Evolutionary conservation across 1,140 invertebrate genomes (phyloP).

Genomic region (Ctenoplectra terminalis): DNA sequence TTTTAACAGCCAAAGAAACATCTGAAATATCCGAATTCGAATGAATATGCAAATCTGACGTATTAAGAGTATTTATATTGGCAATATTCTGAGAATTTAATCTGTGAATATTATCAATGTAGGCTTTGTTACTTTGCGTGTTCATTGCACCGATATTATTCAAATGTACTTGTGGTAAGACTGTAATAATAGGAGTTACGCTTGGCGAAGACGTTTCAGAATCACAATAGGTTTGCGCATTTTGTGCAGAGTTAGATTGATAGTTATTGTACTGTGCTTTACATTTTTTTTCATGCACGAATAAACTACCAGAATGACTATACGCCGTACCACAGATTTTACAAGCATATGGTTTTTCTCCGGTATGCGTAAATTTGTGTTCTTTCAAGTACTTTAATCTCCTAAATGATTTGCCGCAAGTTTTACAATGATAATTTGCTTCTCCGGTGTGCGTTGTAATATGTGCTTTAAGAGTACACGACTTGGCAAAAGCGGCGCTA

Average conservation of each 20-base stretch:
- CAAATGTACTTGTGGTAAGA: constrained; percentile 60
- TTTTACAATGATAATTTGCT: constrained; percentile 80
- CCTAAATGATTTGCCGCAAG: constrained; percentile 84
- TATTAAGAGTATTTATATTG: constrained; percentile 26
- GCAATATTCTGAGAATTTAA: constrained; percentile 38
- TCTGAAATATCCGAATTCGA: constrained; percentile 60
- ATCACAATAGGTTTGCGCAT: constrained; percentile 61
- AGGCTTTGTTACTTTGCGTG: constrained; percentile 64
- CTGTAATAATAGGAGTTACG: constrained; percentile 56
- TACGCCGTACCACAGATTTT: constrained; percentile 85
- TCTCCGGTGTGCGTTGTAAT: constrained; percentile 80
- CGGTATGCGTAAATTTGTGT: constrained; percentile 87
- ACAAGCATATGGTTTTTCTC: constrained; percentile 90
- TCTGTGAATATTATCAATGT: constrained; percentile 65
- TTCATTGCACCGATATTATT: constrained; percentile 50
- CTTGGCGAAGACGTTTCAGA: constrained; percentile 47
- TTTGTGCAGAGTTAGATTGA: constrained; percentile 58
- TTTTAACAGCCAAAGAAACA: constrained; percentile 60
- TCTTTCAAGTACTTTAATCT: constrained; percentile 84
- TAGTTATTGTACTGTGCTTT: constrained; percentile 73
- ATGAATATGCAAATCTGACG: constrained; percentile 56
- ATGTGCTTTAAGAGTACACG: constrained; percentile 82
- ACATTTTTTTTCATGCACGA: constrained; percentile 79
- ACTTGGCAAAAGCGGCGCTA: constrained; percentile 79
- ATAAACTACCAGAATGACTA: constrained; percentile 79